A percentile compares a stretch with the other conserved stretches of the same genome.
Evolutionary conservation across 2,888 invertebrate species (phyloP).

Genomic region (Urechis unicinctus): DNA sequence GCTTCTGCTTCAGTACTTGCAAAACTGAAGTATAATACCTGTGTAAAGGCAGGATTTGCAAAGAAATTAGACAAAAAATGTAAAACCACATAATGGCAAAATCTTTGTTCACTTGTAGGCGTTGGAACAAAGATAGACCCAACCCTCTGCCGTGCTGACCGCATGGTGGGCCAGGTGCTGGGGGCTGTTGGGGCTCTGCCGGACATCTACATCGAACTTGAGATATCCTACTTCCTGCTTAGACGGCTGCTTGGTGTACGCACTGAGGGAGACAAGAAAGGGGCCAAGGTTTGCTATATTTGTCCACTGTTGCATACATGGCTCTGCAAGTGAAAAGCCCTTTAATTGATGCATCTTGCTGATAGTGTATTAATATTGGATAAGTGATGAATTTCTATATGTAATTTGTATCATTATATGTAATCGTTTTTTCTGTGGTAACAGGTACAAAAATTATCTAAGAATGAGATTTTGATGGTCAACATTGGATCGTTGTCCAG

Average conservation of each 20-base stretch:
- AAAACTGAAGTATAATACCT: background rate
- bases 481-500: slow-evolving; percentile 99
- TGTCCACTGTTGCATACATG: background rate
- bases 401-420: background rate
- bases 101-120: too few species aligned
- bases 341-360: too few species aligned
- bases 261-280: slow-evolving; percentile 98
- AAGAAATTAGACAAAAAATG: too few species aligned
- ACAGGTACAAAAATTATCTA: slow-evolving; percentile 80
- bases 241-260: slow-evolving; percentile 93
- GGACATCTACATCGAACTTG: slow-evolving; percentile 94
- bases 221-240: slow-evolving; percentile 94
- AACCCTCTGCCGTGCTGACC: slow-evolving; percentile 94
- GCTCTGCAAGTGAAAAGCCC: too few species aligned
- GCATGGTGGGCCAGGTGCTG: slow-evolving; percentile 86
- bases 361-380: too few species aligned
- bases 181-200: slow-evolving; percentile 96
- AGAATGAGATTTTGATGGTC: slow-evolving; percentile 86
- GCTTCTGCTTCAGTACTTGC: too few species aligned
- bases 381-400: too few species aligned
- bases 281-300: slow-evolving; percentile 68
- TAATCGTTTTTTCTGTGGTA: background rate
- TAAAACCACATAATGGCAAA: too few species aligned
- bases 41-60: background rate
- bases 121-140: slow-evolving; percentile 99